Evolutionary conservation across 1,140 invertebrate genomes (phyloP).

Genomic region (Proales similis): DNA sequence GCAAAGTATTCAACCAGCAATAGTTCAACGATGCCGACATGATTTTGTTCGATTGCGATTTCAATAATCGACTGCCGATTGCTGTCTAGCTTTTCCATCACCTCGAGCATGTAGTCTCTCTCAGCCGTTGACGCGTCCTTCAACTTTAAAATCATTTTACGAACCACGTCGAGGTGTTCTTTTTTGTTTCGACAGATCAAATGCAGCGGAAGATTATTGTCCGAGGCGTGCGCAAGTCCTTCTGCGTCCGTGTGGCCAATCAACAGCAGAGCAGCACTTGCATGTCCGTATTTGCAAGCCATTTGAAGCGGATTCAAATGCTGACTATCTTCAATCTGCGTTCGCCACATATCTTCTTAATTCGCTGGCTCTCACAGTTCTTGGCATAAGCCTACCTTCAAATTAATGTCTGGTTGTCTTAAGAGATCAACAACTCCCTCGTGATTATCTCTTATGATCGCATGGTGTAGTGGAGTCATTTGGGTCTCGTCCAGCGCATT

Average conservation of each 20-base stretch:
- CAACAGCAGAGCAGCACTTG: background rate
- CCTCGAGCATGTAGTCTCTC: background rate
- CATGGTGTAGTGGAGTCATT: slow-evolving; percentile 25
- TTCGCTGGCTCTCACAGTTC: background rate
- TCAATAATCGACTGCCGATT: background rate
- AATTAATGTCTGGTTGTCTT: slow-evolving; percentile 4
- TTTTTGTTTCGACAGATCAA: slow-evolving; percentile 26
- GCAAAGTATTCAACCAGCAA: background rate
- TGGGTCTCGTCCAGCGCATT: slow-evolving; percentile 12
- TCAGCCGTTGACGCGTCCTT: background rate
- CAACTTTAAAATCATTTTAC: slow-evolving; percentile 22
- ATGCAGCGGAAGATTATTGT: slow-evolving; percentile 8
- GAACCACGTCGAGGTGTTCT: background rate
- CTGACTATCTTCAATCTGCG: slow-evolving; percentile 6
- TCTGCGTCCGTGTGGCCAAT: background rate
- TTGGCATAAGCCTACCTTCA: slow-evolving; percentile 21
- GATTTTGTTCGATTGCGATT: slow-evolving; percentile 28
- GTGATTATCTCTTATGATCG: slow-evolving; percentile 18
- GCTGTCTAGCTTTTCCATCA: background rate
- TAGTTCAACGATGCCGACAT: slow-evolving; percentile 10
- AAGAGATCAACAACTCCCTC: slow-evolving; percentile 1
- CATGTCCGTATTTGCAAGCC: slow-evolving; percentile 21
- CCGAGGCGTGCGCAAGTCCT: background rate
- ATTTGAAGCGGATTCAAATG: slow-evolving; percentile 16
- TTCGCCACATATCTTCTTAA: background rate